Conservation (phyloP, 2,797 vertebrate genomes). For the Miichthys miiuy region DNA sequence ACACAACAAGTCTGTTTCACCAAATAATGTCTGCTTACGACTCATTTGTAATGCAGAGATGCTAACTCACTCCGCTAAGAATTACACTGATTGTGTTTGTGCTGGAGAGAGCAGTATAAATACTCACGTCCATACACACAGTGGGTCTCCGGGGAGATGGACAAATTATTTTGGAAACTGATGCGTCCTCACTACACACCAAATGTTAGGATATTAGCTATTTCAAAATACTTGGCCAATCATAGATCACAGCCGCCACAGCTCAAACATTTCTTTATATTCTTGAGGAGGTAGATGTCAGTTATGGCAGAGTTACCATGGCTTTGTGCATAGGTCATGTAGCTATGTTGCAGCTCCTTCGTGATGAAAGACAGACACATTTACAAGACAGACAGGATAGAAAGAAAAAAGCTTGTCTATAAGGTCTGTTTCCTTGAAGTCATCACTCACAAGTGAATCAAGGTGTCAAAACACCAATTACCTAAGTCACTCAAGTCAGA, state of each 20-base stretch:
- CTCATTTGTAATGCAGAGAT: constrained; percentile 49
- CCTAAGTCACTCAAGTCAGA: too few species aligned
- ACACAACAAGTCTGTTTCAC: constrained; percentile 57
- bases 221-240: constrained; percentile 13
- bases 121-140: constrained; percentile 2
- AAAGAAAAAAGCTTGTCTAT: background rate
- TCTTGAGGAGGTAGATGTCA: too few species aligned
- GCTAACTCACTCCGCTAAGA: constrained; percentile 19
- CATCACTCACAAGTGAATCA: constrained; percentile 2
- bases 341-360: background rate
- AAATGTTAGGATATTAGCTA: background rate
- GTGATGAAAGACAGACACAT: background rate
- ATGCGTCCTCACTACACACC: background rate
- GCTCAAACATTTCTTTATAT: too few species aligned
- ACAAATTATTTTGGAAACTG: constrained; percentile 10
- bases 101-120: constrained; percentile 16
- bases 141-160: background rate
- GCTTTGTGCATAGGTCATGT: background rate
- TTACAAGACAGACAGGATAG: background rate
- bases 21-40: constrained; percentile 42
- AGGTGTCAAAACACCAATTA: background rate
- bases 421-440: background rate
- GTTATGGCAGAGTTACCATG: background rate
- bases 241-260: background rate
- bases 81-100: constrained; percentile 23